These are phyloP conservation scores for Blomia tropicalis DNA, from an alignment of 2,888 invertebrate species.

Conservation along the genomic window DNA sequence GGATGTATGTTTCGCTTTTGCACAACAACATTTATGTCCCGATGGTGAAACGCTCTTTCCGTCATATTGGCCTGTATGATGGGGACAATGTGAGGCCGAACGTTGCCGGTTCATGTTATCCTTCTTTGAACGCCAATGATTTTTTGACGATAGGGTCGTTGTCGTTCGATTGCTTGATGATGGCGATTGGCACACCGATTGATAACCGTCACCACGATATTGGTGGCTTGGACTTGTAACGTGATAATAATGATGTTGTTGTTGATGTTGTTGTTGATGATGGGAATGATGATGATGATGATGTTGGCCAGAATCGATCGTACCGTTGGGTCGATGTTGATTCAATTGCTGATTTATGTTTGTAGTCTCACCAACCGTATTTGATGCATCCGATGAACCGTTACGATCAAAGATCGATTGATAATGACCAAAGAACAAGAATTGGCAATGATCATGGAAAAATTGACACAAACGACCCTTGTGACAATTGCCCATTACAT, in stretches of 20 bases:
- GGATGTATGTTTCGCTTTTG: background rate
- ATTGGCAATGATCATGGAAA: constrained; percentile 3
- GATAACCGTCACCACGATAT: background rate
- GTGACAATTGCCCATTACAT: constrained; percentile 14
- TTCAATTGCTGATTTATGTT: background rate
- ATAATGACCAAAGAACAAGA: constrained; percentile 7
- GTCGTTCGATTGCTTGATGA: no score
- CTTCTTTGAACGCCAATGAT: no score
- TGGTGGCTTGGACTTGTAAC: background rate
- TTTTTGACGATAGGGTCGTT: no score
- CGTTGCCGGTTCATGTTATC: constrained; percentile 6
- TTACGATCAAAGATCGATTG: background rate
- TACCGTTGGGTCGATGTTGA: background rate
- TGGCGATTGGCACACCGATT: background rate
- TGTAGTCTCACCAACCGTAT: background rate
- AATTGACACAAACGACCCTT: constrained; percentile 10
- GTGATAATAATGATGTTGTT: background rate
- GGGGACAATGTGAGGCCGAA: constrained; percentile 11
- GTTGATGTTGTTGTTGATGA: background rate
- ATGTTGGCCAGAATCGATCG: background rate
- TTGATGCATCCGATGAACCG: background rate
- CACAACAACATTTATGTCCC: background rate
- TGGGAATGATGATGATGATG: background rate
- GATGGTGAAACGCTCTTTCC: background rate
- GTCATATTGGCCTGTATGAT: background rate